These are phyloP conservation scores for Ibidorhyncha struthersii DNA, from an alignment of 2,113 vertebrate genomes.

Conservation along the genomic window DNA sequence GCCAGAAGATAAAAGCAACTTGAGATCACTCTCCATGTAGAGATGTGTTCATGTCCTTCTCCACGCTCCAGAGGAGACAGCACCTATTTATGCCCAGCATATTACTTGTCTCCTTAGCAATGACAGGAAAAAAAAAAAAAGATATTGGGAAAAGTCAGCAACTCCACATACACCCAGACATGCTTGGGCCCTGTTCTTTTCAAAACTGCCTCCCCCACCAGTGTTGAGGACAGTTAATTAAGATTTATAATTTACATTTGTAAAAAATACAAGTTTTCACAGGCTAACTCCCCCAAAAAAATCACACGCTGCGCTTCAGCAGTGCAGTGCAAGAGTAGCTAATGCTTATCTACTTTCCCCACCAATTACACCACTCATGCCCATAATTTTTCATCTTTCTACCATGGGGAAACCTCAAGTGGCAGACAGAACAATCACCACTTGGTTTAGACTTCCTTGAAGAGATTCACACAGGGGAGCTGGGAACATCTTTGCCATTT, in stretches of 20 bases:
- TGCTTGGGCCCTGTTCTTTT: background rate
- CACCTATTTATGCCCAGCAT: background rate
- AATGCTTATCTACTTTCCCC: background rate
- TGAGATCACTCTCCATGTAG: fast-evolving
- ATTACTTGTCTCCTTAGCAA: background rate
- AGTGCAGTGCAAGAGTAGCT: background rate
- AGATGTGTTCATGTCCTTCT: background rate
- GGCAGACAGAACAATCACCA: background rate
- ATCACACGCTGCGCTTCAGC: fast-evolving
- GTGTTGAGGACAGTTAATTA: too few species aligned
- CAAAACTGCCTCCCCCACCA: background rate
- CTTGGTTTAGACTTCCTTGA: background rate
- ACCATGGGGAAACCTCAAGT: background rate
- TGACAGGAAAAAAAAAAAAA: background rate
- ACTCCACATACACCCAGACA: background rate
- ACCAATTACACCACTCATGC: background rate
- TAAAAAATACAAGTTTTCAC: background rate
- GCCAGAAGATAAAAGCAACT: background rate
- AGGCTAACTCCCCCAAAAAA: too few species aligned
- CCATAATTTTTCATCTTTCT: background rate
- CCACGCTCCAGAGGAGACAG: background rate
- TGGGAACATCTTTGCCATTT: background rate
- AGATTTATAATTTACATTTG: background rate
- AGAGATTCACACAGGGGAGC: background rate
- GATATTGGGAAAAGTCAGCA: background rate